These are phyloP conservation scores for Oryzias sinensis DNA, from an alignment of 2,797 vertebrate genomes.

Conservation along the genomic window DNA sequence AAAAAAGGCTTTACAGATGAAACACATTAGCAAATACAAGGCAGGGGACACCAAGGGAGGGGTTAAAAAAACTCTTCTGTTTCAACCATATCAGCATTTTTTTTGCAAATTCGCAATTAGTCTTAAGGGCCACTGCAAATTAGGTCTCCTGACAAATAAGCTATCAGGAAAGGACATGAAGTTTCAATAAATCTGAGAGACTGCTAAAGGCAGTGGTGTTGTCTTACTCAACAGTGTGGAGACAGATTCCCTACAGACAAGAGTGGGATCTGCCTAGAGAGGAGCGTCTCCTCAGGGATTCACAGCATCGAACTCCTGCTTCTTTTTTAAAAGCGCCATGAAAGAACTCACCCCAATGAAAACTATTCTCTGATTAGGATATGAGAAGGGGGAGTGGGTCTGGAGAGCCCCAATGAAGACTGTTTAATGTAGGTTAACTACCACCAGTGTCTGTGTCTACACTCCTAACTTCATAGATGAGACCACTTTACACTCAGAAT, in stretches of 20 bases:
- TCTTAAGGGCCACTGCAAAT: constrained; percentile 99
- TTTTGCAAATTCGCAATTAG: constrained; percentile 99
- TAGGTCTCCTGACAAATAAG: constrained; percentile 99
- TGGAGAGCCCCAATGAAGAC: constrained; percentile 62
- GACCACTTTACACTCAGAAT: constrained; percentile 72
- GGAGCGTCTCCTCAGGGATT: constrained; percentile 53
- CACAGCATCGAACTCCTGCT: constrained; percentile 35
- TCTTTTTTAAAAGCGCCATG: constrained; percentile 46
- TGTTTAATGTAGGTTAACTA: constrained; percentile 71
- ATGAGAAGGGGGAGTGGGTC: constrained; percentile 56
- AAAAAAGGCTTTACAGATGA: constrained; percentile 93
- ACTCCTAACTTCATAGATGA: constrained; percentile 68
- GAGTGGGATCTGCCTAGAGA: constrained; percentile 50
- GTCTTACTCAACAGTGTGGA: constrained; percentile 65
- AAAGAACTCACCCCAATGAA: constrained; percentile 35
- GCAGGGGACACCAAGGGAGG: constrained; percentile 90
- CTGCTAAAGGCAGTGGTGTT: constrained; percentile 66
- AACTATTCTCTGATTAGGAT: constrained; percentile 61
- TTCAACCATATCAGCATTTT: constrained; percentile 98
- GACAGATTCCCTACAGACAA: constrained; percentile 59
- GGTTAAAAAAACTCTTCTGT: constrained; percentile 71
- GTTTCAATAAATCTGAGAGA: constrained; percentile 83
- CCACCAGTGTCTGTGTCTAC: constrained; percentile 58
- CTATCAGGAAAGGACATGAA: constrained; percentile 89
- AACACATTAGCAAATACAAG: constrained; percentile 95